Evolutionary conservation across 2,797 vertebrate genomes (phyloP).

Genomic region (Poecilia velifera): DNA sequence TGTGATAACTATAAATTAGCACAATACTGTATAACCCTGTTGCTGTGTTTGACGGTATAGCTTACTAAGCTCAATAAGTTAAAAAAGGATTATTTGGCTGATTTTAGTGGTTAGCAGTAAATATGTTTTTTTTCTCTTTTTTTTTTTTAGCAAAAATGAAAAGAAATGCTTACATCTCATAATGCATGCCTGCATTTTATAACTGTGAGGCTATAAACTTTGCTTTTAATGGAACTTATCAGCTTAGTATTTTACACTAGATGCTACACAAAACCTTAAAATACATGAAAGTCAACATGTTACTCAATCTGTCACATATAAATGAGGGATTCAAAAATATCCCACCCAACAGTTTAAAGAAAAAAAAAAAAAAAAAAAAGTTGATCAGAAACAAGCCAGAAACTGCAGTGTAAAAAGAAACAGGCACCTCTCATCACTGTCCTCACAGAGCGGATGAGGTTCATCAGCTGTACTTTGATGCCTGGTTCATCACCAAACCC

Average conservation of each 20-base stretch:
- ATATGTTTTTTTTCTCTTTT: background rate
- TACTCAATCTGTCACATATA: background rate
- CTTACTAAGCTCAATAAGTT: background rate
- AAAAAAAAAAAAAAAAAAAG: no score
- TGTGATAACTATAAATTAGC: no score
- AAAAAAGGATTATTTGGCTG: background rate
- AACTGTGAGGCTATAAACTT: background rate
- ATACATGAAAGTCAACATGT: background rate
- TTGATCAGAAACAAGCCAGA: no score
- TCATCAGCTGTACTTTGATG: constrained; percentile 90
- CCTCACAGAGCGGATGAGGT: constrained; percentile 90
- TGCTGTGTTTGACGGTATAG: background rate
- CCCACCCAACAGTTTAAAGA: no score
- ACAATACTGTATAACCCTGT: background rate
- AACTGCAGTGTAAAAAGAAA: background rate
- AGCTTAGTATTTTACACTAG: background rate
- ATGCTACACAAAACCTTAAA: background rate
- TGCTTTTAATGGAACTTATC: background rate
- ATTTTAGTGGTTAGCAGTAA: background rate
- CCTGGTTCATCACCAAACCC: constrained; percentile 96
- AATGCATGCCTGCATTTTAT: background rate
- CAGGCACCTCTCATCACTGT: constrained; percentile 92
- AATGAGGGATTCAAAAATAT: background rate
- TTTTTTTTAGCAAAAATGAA: background rate
- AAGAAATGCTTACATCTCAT: background rate